These are phyloP conservation scores for Beroe ovata DNA, from an alignment of 37 sponge, comb jelly and placozoan genomes.

Conservation along the genomic window DNA sequence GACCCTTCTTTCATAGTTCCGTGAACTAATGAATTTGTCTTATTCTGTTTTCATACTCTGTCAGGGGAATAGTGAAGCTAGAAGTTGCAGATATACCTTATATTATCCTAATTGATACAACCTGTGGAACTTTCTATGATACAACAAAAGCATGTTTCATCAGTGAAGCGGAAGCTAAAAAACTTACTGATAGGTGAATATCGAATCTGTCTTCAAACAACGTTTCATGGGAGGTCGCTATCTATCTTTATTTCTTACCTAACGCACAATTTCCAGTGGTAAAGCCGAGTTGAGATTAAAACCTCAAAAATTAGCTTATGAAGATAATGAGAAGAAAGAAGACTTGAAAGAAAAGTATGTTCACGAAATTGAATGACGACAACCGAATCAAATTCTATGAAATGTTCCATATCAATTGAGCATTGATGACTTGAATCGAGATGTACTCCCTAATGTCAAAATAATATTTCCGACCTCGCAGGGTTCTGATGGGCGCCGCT, in stretches of 20 bases:
- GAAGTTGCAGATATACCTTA: slow-evolving; percentile 6
- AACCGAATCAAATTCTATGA: too few relatives aligned
- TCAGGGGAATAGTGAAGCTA: neutral
- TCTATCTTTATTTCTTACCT: too few relatives aligned
- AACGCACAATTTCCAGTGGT: neutral
- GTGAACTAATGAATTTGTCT: too few relatives aligned
- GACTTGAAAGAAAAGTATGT: neutral
- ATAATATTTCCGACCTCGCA: too few relatives aligned
- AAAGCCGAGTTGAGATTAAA: neutral
- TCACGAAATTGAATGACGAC: too few relatives aligned
- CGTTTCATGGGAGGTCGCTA: too few relatives aligned
- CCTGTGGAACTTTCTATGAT: slow-evolving; percentile 11
- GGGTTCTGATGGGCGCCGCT: slow-evolving; percentile 7
- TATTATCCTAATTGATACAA: neutral
- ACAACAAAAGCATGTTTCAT: neutral
- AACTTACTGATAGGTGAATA: neutral
- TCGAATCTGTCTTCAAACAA: too few relatives aligned
- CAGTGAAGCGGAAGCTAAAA: slow-evolving; percentile 31
- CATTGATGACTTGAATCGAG: too few relatives aligned
- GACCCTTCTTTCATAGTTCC: too few relatives aligned
- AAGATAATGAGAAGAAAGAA: neutral
- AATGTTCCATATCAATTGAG: too few relatives aligned
- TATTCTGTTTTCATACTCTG: too few relatives aligned
- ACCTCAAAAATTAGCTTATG: neutral
- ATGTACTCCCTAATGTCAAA: too few relatives aligned